Percentiles rank a stretch among this genome's conserved stretches.
Evolutionary conservation across 2,113 vertebrate genomes (phyloP).

Genomic region (Hoplias malabaricus): DNA sequence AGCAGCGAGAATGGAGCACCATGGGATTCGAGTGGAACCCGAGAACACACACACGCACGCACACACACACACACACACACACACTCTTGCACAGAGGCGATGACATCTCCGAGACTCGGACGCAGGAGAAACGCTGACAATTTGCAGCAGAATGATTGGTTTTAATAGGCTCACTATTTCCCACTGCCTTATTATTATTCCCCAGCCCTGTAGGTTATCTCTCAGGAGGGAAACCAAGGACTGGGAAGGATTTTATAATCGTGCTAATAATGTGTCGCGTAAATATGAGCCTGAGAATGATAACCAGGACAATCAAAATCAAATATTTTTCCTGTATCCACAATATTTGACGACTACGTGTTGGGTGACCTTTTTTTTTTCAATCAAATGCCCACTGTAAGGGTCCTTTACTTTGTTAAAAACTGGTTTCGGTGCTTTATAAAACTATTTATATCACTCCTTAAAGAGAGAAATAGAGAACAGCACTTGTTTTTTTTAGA

Average conservation of each 20-base stretch:
- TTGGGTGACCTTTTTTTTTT: too few relatives aligned
- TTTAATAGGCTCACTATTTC: constrained; percentile 32
- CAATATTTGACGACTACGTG: too few relatives aligned
- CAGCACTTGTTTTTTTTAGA: too few relatives aligned
- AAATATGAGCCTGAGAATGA: not conserved
- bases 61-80: not conserved
- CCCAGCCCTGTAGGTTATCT: not conserved
- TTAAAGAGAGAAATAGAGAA: too few relatives aligned
- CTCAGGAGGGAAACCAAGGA: not conserved
- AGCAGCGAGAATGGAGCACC: constrained; percentile 26
- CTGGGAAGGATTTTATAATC: not conserved
- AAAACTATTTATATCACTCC: too few relatives aligned
- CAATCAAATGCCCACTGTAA: too few relatives aligned
- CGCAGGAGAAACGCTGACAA: not conserved
- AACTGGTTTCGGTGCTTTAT: too few relatives aligned
- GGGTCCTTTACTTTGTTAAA: too few relatives aligned
- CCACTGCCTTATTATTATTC: not conserved
- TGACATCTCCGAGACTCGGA: not conserved
- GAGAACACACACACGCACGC: constrained; percentile 18
- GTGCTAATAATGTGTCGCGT: not conserved
- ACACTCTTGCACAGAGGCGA: not conserved
- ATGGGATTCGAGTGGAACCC: constrained; percentile 31
- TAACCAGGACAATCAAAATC: not conserved
- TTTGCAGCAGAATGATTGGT: constrained; percentile 10
- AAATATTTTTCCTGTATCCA: not conserved